Evolutionary conservation across 1,140 invertebrate genomes (phyloP), one percentile per base, ranked within the genome.

Genomic region (Drosophila willistoni): DNA sequence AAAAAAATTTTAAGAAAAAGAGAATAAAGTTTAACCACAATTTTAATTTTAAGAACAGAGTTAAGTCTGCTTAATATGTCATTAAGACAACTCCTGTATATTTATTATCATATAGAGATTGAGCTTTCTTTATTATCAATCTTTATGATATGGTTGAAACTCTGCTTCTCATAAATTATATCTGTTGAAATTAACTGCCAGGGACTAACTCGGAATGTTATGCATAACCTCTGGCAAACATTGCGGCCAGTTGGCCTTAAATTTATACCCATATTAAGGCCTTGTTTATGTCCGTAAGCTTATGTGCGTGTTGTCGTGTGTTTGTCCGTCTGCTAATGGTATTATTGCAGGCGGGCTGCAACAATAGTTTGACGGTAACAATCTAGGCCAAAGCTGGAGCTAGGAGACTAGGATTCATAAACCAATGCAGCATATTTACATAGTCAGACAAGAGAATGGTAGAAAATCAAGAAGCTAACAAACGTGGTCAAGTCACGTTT

Each of bases 401-500:
- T 1, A 13, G 39, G 25, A 14, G 25, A 14, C 17, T 10, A 14
- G 22, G 41, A 55, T 56, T 55, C 3, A 22, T 5, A 59, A 73
- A 42, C 55, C 41, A 57, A 55, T 41, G 51, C 39, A 55, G 39
- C 62, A 79, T 73, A 86, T 87, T 86, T 82, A 71, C 75, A 82
- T 86, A 79, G 76, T 68, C 3, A 51, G 44, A 22, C 3, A 22
- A 10, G 44, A 22, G 17, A 22, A 51, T 36, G 34, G 34, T 36
- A 51, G 17, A 51, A 51, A 22, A 51, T 51, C 79, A 47, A 71
- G 64, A 84, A 83, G 73, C 71, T 70, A 75, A 68, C 36, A 72
- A 81, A 78, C 68, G 84, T 83, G 77, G 73, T 64, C 77, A 77
- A 84, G 84, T 84, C 84, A 89, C 77, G 84, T 87, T 89, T 84